Percentiles rank a stretch among this genome's conserved stretches.
phyloP scores from a whole-genome alignment of 1,140 invertebrate species.

The Luehdorfia chinensis region DNA sequence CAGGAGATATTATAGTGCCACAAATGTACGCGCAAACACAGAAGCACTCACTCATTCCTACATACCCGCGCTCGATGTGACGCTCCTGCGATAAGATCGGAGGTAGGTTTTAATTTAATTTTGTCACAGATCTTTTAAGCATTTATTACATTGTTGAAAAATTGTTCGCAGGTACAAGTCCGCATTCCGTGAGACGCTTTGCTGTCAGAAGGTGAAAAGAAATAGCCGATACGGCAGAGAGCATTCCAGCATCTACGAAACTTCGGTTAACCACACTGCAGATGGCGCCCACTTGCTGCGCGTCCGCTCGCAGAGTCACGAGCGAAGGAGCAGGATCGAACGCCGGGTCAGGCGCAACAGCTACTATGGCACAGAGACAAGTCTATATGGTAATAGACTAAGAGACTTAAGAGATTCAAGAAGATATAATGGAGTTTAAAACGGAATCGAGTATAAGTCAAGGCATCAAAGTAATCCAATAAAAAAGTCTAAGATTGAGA shows the following conservation, averaged over 20 bases:
- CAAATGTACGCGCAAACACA: no score
- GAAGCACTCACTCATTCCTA: no score
- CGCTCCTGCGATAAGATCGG: no score
- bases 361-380: slow-evolving; percentile 35
- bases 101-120: no score
- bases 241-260: slow-evolving; percentile 79
- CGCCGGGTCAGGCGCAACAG: slow-evolving; percentile 35
- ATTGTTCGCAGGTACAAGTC: slow-evolving; percentile 81
- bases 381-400: slow-evolving; percentile 40
- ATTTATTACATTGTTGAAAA: no score
- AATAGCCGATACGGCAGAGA: slow-evolving; percentile 71
- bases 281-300: slow-evolving; percentile 64
- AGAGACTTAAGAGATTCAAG: slow-evolving; percentile 25
- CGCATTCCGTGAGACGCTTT: slow-evolving; percentile 86
- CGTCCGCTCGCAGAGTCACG: slow-evolving; percentile 51
- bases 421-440: slow-evolving; percentile 22
- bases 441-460: no score
- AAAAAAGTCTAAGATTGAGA: no score
- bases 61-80: no score
- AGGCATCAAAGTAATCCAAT: no score
- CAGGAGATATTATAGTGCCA: no score
- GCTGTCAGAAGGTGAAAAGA: slow-evolving; percentile 68
- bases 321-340: slow-evolving; percentile 43
- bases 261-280: slow-evolving; percentile 62
- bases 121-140: no score